Percentiles rank a stretch among this genome's conserved stretches.
phyloP scores from a whole-genome alignment of 2,888 invertebrate species.

The Tholera decimalis region DNA sequence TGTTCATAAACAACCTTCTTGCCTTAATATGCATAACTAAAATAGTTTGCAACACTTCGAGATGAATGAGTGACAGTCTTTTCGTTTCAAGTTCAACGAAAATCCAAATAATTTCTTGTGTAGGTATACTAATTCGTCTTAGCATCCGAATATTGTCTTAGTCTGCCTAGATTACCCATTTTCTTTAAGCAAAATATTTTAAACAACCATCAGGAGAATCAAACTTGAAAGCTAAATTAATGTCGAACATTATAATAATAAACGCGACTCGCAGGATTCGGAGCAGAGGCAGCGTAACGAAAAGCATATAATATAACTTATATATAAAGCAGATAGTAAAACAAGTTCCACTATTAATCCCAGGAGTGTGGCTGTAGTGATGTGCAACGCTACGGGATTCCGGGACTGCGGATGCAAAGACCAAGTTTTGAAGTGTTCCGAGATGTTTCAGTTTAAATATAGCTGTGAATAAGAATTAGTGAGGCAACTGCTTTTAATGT shows the following conservation, averaged over 20 bases:
- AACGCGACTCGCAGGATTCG: slow-evolving; percentile 66
- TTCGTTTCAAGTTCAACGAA: background rate
- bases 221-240: slow-evolving; percentile 63
- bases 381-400: slow-evolving; percentile 57
- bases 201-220: slow-evolving; percentile 61
- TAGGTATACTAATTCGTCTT: slow-evolving; percentile 4
- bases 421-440: slow-evolving; percentile 62
- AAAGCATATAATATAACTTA: slow-evolving; percentile 53
- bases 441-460: slow-evolving; percentile 61
- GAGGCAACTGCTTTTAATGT: slow-evolving; percentile 59
- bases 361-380: slow-evolving; percentile 61
- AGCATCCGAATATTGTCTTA: slow-evolving; percentile 13
- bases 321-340: slow-evolving; percentile 62
- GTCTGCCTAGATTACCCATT: slow-evolving; percentile 35
- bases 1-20: no score
- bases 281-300: slow-evolving; percentile 42
- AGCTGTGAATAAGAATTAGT: slow-evolving; percentile 61
- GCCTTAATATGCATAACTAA: no score
- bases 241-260: slow-evolving; percentile 66
- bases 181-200: slow-evolving; percentile 46
- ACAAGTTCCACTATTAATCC: slow-evolving; percentile 68
- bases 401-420: slow-evolving; percentile 49
- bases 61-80: no score
- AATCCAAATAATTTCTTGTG: slow-evolving; percentile 4
- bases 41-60: no score